These are phyloP conservation scores for Phaethon lepturus DNA, from an alignment of 2,113 vertebrate genomes.

Conservation along the genomic window DNA sequence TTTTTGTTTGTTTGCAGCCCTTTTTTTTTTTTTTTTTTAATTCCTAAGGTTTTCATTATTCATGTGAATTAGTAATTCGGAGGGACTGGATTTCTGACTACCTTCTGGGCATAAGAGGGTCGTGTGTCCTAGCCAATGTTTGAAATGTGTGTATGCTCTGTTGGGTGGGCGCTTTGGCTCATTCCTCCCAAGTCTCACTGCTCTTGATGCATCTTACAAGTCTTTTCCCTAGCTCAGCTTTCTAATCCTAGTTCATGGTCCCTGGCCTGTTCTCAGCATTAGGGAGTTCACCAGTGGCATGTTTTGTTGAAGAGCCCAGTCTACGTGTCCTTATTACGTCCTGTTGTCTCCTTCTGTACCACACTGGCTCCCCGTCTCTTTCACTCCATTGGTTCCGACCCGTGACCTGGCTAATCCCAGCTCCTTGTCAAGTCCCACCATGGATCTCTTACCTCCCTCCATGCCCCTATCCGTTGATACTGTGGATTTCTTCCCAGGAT, in stretches of 20 bases:
- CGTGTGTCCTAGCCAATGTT: not conserved
- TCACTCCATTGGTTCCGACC: not conserved
- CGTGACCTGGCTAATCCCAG: not conserved
- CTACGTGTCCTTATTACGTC: rapidly evolving
- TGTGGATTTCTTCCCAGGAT: not conserved
- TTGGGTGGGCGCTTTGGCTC: not conserved
- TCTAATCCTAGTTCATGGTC: not conserved
- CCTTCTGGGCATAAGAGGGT: not conserved
- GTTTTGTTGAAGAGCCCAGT: not conserved
- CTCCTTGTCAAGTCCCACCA: not conserved
- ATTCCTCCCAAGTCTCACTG: not conserved
- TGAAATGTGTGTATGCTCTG: not conserved
- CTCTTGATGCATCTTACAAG: not conserved
- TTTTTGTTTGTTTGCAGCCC: not conserved
- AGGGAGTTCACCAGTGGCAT: not conserved
- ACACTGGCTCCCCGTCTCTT: rapidly evolving
- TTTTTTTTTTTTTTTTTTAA: too few species aligned
- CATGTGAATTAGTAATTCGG: not conserved
- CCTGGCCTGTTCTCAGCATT: not conserved
- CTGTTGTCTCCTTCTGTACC: not conserved
- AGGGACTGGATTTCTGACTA: not conserved
- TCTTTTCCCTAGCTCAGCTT: not conserved
- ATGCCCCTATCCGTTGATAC: not conserved
- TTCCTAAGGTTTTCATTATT: not conserved
- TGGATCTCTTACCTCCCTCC: not conserved